A percentile compares a stretch with the other conserved stretches of the same genome.
These are phyloP conservation scores for Drosophila nigromelanica DNA, from an alignment of 1,140 invertebrate species.

Conservation along the genomic window DNA sequence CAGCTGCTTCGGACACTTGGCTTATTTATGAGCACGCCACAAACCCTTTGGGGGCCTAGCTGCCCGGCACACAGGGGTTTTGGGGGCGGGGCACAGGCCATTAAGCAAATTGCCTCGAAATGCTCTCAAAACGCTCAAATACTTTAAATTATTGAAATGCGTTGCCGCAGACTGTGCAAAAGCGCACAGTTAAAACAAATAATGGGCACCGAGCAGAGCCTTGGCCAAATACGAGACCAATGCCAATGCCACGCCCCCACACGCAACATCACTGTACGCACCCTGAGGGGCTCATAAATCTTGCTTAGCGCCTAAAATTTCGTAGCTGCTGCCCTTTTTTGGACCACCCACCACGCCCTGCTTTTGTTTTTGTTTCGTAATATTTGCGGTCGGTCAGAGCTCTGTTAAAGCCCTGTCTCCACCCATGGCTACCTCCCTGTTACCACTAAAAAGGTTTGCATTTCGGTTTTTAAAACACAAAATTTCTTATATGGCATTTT, in stretches of 20 bases:
- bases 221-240: slow-evolving; percentile 50
- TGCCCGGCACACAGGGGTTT: not conserved
- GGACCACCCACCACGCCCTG: not conserved
- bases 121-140: slow-evolving; percentile 48
- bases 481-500: slow-evolving; percentile 65
- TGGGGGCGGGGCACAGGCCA: slow-evolving; percentile 46
- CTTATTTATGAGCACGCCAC: slow-evolving; percentile 54
- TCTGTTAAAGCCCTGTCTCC: not conserved
- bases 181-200: slow-evolving; percentile 60
- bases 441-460: slow-evolving; percentile 39
- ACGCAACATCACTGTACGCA: not conserved
- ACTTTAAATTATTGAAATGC: slow-evolving; percentile 77
- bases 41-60: slow-evolving; percentile 53
- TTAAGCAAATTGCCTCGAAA: slow-evolving; percentile 79
- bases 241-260: slow-evolving; percentile 54
- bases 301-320: slow-evolving; percentile 58
- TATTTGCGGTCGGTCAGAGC: slow-evolving; percentile 53
- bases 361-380: slow-evolving; percentile 34
- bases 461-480: slow-evolving; percentile 16
- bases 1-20: slow-evolving; percentile 14
- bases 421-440: no score
- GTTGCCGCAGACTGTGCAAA: slow-evolving; percentile 47
- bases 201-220: slow-evolving; percentile 37
- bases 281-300: slow-evolving; percentile 69
- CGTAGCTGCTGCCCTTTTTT: slow-evolving; percentile 26